Evolutionary conservation across 2,797 vertebrate genomes (phyloP).

Genomic region (Iguana delicatissima): DNA sequence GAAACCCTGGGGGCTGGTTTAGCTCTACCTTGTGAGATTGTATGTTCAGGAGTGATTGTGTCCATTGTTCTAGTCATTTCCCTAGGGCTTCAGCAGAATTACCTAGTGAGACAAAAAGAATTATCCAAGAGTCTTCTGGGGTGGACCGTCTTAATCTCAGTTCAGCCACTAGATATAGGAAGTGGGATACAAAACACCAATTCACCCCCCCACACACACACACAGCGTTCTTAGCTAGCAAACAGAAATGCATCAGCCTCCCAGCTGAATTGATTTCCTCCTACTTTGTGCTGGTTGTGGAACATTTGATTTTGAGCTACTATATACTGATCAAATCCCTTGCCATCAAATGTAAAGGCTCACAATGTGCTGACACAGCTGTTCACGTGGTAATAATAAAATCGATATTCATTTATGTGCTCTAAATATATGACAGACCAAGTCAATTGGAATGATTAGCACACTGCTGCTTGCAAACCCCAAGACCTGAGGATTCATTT

Average conservation of each 20-base stretch:
- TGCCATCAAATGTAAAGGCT: conserved; percentile 37
- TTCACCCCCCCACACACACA: background rate
- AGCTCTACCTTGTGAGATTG: too few species aligned
- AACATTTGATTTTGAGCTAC: conserved; percentile 42
- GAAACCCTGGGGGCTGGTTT: too few species aligned
- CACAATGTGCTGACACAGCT: conserved; percentile 50
- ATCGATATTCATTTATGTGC: conserved; percentile 62
- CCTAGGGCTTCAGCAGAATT: too few species aligned
- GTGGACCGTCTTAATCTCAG: too few species aligned
- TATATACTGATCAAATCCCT: conserved; percentile 21
- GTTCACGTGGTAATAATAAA: conserved; percentile 59
- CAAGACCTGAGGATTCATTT: conserved; percentile 48
- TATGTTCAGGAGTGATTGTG: too few species aligned
- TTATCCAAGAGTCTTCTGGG: too few species aligned
- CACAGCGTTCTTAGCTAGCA: background rate
- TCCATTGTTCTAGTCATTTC: too few species aligned
- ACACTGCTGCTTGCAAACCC: conserved; percentile 8
- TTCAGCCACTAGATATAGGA: background rate
- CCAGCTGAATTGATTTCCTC: background rate
- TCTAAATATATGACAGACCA: conserved; percentile 65
- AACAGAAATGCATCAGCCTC: background rate
- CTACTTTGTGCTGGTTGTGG: conserved; percentile 11
- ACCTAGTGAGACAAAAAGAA: too few species aligned
- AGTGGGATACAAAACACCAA: background rate
- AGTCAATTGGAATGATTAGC: conserved; percentile 60